Percentiles rank a stretch among this genome's conserved stretches.
Conservation (phyloP, 2,113 vertebrate genomes). For the Neotragus moschatus region DNA sequence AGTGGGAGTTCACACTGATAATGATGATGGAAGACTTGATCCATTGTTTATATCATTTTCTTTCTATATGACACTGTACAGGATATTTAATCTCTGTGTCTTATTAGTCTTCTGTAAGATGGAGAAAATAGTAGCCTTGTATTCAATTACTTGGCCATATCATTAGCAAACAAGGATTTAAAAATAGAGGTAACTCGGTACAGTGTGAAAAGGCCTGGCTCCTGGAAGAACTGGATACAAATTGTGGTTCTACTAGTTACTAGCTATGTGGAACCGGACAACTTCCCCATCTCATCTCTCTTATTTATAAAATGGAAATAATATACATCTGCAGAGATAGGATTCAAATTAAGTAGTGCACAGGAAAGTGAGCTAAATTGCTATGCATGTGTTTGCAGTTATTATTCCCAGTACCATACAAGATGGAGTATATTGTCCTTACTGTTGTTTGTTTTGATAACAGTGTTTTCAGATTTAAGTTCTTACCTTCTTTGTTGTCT, state of each 20-base stretch:
- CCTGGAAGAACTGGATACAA: not conserved
- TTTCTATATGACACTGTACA: not conserved
- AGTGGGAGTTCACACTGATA: not conserved
- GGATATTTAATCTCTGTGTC: not conserved
- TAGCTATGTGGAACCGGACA: not conserved
- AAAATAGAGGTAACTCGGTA: not conserved
- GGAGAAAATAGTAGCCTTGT: not conserved
- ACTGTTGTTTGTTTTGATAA: not conserved
- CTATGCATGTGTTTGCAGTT: not conserved
- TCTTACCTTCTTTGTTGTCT: not conserved
- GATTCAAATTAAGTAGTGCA: not conserved
- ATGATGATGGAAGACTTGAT: not conserved
- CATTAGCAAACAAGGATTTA: not conserved
- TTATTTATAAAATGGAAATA: not conserved
- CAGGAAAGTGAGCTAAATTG: not conserved
- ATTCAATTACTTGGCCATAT: not conserved
- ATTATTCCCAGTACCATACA: not conserved
- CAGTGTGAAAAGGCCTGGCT: not conserved
- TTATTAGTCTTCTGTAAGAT: not conserved
- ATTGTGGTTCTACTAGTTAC: not conserved
- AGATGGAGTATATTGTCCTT: not conserved
- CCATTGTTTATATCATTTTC: not conserved
- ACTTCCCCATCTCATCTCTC: not conserved
- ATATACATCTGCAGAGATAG: not conserved
- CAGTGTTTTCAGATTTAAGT: not conserved